Conservation (phyloP, 2,888 invertebrate species). For the Metacarcinus magister region DNA sequence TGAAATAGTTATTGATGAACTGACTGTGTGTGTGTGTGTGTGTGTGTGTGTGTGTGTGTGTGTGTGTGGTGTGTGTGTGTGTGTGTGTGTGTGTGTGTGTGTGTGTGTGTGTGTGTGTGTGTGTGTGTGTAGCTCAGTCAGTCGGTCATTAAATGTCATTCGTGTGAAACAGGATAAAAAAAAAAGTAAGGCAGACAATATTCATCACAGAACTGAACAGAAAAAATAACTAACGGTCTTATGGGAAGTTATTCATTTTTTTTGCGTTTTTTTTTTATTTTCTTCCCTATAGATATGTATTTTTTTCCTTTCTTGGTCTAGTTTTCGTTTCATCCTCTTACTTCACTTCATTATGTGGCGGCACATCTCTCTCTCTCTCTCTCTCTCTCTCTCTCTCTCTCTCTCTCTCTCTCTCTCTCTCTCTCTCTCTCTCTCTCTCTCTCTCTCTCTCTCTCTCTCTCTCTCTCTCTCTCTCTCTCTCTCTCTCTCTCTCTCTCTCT, state of each 20-base stretch:
- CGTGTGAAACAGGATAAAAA: not conserved
- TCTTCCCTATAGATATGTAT: not conserved
- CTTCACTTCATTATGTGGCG: too few relatives aligned
- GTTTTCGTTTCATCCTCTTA: too few relatives aligned
- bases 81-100: too few relatives aligned
- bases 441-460: not conserved
- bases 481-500: constrained; percentile 1
- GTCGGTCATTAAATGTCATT: too few relatives aligned
- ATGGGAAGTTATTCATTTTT: not conserved
- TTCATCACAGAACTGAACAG: not conserved
- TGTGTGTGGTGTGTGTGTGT: too few relatives aligned
- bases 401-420: not conserved
- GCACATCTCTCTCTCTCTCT: not conserved
- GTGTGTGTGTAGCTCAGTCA: too few relatives aligned
- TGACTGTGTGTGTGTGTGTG: too few relatives aligned
- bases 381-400: not conserved
- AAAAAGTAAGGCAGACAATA: not conserved
- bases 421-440: not conserved
- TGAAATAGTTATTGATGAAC: too few relatives aligned
- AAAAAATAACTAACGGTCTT: not conserved
- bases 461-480: constrained; percentile 27
- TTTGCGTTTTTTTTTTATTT: not conserved
- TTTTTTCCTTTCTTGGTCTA: not conserved
- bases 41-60: too few relatives aligned
- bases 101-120: too few relatives aligned